Conservation (phyloP, 30 jellyfish, hydroid and myxozoan species). For the Aurelia sp. region DNA sequence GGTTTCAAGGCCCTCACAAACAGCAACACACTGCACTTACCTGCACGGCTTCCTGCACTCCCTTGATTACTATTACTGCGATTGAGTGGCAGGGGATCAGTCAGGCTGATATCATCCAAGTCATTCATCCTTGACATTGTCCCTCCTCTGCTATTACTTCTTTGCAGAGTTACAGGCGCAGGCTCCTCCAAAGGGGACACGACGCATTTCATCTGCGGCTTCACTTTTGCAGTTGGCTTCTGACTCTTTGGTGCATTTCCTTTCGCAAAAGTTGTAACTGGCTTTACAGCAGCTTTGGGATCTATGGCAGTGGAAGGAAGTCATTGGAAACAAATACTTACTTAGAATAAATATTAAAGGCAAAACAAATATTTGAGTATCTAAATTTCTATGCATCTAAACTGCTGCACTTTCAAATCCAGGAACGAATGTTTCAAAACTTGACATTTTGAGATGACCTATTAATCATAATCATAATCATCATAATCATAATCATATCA, state of each 20-base stretch:
- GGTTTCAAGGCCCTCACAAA: too few species aligned
- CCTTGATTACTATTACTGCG: slow-evolving; percentile 24
- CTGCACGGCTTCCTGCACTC: neutral
- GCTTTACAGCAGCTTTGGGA: slow-evolving; percentile 66
- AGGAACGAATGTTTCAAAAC: too few species aligned
- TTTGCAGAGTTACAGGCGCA: slow-evolving; percentile 26
- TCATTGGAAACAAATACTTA: too few species aligned
- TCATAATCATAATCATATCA: too few species aligned
- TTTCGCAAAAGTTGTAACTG: slow-evolving; percentile 76
- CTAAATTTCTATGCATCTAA: too few species aligned
- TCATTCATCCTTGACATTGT: slow-evolving; percentile 90
- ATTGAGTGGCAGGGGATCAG: slow-evolving; percentile 64
- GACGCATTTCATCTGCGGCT: slow-evolving; percentile 89
- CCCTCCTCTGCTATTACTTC: slow-evolving; percentile 31
- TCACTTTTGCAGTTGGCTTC: slow-evolving; percentile 99
- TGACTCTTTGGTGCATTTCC: slow-evolving; percentile 46
- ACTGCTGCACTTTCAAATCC: too few species aligned
- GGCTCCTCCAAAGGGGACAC: slow-evolving; percentile 70
- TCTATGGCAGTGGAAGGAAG: neutral
- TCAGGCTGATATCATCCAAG: slow-evolving; percentile 88
- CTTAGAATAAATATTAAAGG: too few species aligned
- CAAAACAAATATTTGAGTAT: too few species aligned
- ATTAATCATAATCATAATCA: too few species aligned
- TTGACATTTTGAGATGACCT: too few species aligned
- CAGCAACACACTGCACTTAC: neutral